Base-by-base conservation (phyloP, 2,797 vertebrate genomes). In the Gambusia yucatana region DNA sequence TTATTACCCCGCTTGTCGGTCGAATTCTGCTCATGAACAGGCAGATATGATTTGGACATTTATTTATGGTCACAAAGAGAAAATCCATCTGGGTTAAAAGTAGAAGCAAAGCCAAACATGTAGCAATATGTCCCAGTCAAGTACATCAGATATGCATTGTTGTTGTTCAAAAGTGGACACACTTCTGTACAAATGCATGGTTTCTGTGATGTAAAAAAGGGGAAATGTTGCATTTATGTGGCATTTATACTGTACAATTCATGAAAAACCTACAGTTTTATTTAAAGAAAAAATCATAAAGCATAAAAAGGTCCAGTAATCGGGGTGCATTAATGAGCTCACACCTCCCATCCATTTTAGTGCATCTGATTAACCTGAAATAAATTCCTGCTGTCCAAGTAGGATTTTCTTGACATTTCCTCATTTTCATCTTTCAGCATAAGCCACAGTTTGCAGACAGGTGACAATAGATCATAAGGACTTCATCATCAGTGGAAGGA, bases 1-100 rank as follows among this genome's bases (percentile, higher is more conserved):
- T 87, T 87, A 86, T 93, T 91, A 88, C 82, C 69, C 73, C 6
- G 80, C 81, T 73, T 88, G 89, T 82, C 86, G 91, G 82, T 91
- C 86, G 92, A 88, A 86, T 36, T 33, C 69, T 74, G 75, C 59
- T 61, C 70, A 65, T 77, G 73, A 89, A 84, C 71, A 86, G 72
- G 73, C 71, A 83, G 78, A 89, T 78, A 61, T 46, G 71, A 73
- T 41, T 70, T 77, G 71, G 76, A 87, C 84, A 63, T 80, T 72
- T 88, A 91, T 91, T 92, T 84, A 84, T 89, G 81, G 74, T 77
- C 71, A 78, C 74, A 70, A 84, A 80, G 70, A 82, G 55, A 74
- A 63, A 63, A 74, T 73, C 39, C 30, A 44, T 59, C 16, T 41
- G 2, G n/a, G 17, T 46, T 74, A 36, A 61, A 28, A 71, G 25